phyloP scores from a whole-genome alignment of 2,113 vertebrate species.

The Oceanites oceanicus region DNA sequence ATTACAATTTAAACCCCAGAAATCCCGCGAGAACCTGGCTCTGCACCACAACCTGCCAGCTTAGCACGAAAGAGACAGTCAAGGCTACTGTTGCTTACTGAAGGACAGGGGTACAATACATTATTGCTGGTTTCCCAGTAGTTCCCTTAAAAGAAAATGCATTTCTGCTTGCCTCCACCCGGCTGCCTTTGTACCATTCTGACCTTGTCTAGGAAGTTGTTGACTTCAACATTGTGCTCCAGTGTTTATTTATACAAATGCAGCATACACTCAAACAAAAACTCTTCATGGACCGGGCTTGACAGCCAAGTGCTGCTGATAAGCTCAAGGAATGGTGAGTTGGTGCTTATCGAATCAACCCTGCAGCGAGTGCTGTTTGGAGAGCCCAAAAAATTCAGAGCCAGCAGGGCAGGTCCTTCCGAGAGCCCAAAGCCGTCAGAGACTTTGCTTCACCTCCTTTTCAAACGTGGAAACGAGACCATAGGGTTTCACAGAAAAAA shows the following conservation, averaged over 20 bases:
- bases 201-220: constrained; percentile 65
- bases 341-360: background rate
- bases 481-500: accelerated
- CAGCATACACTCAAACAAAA: constrained; percentile 52
- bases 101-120: constrained; percentile 68
- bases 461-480: background rate
- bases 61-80: constrained; percentile 17
- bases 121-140: constrained; percentile 66
- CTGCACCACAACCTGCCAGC: background rate
- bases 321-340: constrained; percentile 9
- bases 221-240: constrained; percentile 66
- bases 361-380: background rate
- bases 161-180: constrained; percentile 27
- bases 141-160: constrained; percentile 74
- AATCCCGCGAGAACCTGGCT: background rate
- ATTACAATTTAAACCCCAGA: background rate
- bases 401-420: background rate
- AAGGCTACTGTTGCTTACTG: constrained; percentile 51
- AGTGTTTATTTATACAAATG: constrained; percentile 69
- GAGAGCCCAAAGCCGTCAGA: background rate
- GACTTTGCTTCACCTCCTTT: background rate
- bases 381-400: background rate
- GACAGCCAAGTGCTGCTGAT: constrained; percentile 58
- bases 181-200: constrained; percentile 53
- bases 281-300: background rate